Evolutionary conservation across 2,888 invertebrate species (phyloP), one percentile per base, ranked within the genome.

Genomic region (Agonopterix arenella): DNA sequence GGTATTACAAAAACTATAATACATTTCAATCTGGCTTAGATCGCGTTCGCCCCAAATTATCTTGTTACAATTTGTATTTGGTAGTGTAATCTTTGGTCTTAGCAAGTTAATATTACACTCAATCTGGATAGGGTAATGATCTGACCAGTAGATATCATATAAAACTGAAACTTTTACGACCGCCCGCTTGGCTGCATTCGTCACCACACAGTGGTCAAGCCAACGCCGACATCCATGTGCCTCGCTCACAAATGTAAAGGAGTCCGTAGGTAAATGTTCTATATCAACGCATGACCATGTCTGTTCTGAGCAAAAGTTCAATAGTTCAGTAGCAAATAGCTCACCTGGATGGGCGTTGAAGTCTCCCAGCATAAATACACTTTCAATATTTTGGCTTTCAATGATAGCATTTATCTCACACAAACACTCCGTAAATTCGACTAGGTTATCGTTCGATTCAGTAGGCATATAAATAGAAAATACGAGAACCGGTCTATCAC

Each of bases 171-270:
- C 8, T 11, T 4, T 36, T 8, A 28, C 18, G 4, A 36, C 28
- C 7, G 45, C 5, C 1, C 8, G 28, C 2, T 11, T 11, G 10
- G 11, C 38, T 16, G 40, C 40, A 4, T 18, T 13, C n/a, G 48
- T 42, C 11, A 38, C 38, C 8, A 59, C 11, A 42, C 58, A 58
- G 37, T 56, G 59, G 38, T 60, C 58, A 9, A 60, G 48, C 57
- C 59, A 59, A 0, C 53, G 47, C 7, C 46, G 45, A 4, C 49
- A 52, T 7, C 61, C 60, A 44, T 60, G 49, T n/a, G 54, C 54
- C 4, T 58, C 57, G 52, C 59, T 57, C 4, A 59, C 44, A 51
- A 47, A 61, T 3, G 56, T 57, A 50, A 51, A 58, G 4, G 53
- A 51, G 11, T 54, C 54, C n/a, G 52, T 47, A 9, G 45, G 37